phyloP scores from a whole-genome alignment of 1,140 invertebrate genomes.

The Drosophila ercepeae region DNA sequence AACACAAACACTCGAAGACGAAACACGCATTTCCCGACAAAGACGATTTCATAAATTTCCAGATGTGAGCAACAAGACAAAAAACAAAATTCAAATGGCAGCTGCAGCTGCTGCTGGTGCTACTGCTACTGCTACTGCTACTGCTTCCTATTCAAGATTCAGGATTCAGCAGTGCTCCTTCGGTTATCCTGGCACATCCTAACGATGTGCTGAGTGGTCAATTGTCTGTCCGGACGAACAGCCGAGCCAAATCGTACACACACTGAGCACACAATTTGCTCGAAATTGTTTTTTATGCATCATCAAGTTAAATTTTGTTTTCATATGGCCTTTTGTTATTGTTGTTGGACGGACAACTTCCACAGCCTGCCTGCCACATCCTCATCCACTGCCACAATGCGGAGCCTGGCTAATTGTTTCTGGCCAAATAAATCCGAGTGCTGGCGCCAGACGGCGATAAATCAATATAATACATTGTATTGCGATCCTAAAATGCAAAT shows the following conservation, averaged over 20 bases:
- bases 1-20: slow-evolving; percentile 15
- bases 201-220: slow-evolving; percentile 57
- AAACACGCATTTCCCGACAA: slow-evolving; percentile 18
- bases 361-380: slow-evolving; percentile 1
- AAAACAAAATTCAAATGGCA: slow-evolving; percentile 35
- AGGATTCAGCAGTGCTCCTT: slow-evolving; percentile 10
- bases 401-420: slow-evolving; percentile 30
- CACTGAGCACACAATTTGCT: slow-evolving; percentile 21
- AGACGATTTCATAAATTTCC: slow-evolving; percentile 47
- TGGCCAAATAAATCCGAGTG: slow-evolving; percentile 33
- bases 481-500: slow-evolving; percentile 15
- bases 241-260: not conserved
- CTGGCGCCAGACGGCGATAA: slow-evolving; percentile 30
- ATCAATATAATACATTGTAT: slow-evolving; percentile 24
- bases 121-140: slow-evolving; percentile 48
- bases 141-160: slow-evolving; percentile 1
- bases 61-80: slow-evolving; percentile 27
- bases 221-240: slow-evolving; percentile 15
- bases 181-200: slow-evolving; percentile 26
- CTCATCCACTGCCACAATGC: slow-evolving; percentile 10
- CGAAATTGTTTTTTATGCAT: slow-evolving; percentile 57
- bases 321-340: slow-evolving; percentile 1
- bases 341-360: not conserved
- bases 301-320: slow-evolving; percentile 47
- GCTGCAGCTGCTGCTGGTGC: slow-evolving; percentile 42